Evolutionary conservation across 2,113 vertebrate genomes (phyloP).

Genomic region (Dinomys branickii): DNA sequence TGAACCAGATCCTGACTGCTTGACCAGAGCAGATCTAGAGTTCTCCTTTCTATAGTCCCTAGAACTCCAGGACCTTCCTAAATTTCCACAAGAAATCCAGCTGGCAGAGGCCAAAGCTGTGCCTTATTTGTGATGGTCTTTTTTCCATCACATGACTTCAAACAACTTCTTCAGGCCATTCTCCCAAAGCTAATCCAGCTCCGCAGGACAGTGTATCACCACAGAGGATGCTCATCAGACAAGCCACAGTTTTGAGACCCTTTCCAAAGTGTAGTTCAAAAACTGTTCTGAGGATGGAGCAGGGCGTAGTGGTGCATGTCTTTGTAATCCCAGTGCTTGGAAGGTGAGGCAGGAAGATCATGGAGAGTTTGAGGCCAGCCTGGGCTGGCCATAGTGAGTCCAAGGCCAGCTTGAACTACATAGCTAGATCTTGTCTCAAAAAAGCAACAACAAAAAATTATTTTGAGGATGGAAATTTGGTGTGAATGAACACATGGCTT

Average conservation of each 20-base stretch:
- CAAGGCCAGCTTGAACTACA: background rate
- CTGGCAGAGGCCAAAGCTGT: background rate
- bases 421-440: background rate
- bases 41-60: background rate
- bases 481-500: background rate
- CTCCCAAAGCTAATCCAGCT: background rate
- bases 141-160: background rate
- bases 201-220: background rate
- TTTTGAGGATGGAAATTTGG: background rate
- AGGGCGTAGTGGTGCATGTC: background rate
- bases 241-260: background rate
- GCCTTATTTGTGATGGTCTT: background rate
- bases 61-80: background rate
- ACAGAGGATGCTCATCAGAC: background rate
- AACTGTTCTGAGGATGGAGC: background rate
- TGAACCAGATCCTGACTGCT: background rate
- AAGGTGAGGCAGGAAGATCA: background rate
- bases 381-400: no score
- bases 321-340: background rate
- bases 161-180: background rate
- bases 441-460: background rate
- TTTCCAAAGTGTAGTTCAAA: background rate
- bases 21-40: background rate
- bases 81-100: background rate
- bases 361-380: background rate